Evolutionary conservation across 2,113 vertebrate species (phyloP).

Genomic region (Pheucticus melanocephalus): DNA sequence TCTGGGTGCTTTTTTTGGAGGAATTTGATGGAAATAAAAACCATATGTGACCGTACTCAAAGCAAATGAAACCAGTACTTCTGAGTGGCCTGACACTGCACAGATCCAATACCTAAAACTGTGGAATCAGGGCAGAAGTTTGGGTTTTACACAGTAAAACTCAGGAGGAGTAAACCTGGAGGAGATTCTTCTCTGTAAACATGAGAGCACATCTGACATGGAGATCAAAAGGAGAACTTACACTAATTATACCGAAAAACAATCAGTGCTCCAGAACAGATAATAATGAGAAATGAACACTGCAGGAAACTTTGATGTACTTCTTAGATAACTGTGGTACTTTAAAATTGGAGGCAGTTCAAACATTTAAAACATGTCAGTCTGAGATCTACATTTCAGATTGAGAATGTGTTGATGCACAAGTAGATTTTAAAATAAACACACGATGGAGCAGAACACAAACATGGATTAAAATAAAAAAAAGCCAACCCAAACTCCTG

Average conservation of each 20-base stretch:
- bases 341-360: conserved; percentile 48
- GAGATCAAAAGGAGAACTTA: conserved; percentile 37
- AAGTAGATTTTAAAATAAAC: conserved; percentile 55
- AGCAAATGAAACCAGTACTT: background rate
- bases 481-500: background rate
- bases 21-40: background rate
- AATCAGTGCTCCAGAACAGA: conserved; percentile 32
- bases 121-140: background rate
- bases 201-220: background rate
- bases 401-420: conserved; percentile 46
- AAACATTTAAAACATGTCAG: conserved; percentile 41
- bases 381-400: conserved; percentile 38
- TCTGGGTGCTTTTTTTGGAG: background rate
- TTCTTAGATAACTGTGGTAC: conserved; percentile 55
- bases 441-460: background rate
- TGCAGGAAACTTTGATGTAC: conserved; percentile 48
- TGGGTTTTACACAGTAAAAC: background rate
- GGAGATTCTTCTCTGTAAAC: conserved; percentile 1
- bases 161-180: background rate
- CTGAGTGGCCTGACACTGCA: background rate
- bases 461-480: background rate
- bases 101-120: background rate
- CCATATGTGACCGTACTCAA: no score
- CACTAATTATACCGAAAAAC: conserved; percentile 7
- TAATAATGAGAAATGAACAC: conserved; percentile 57